Evolutionary conservation across 1,140 invertebrate species (phyloP).

Genomic region (Drosophila malerkotliana): DNA sequence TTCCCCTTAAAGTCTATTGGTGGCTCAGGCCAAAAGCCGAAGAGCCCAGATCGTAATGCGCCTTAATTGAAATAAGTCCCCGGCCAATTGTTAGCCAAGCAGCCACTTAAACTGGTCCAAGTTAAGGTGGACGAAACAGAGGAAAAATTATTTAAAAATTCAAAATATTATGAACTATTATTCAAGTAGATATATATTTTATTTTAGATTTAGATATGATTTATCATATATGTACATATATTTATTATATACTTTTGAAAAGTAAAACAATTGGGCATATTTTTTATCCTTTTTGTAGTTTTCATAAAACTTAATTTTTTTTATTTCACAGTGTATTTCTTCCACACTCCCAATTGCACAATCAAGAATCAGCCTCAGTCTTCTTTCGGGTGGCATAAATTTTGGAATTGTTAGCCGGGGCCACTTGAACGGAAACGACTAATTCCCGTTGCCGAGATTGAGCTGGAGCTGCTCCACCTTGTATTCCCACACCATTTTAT

Average conservation of each 20-base stretch:
- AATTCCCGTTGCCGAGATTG: slow-evolving; percentile 76
- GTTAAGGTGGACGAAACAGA: slow-evolving; percentile 29
- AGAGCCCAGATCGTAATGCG: slow-evolving; percentile 70
- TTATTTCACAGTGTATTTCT: slow-evolving; percentile 11
- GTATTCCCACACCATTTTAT: background rate
- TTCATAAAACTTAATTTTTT: no score
- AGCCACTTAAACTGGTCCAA: slow-evolving; percentile 69
- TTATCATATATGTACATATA: no score
- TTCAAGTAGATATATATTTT: no score
- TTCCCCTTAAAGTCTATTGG: slow-evolving; percentile 50
- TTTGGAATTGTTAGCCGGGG: slow-evolving; percentile 72
- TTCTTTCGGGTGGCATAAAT: slow-evolving; percentile 69
- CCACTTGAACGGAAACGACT: slow-evolving; percentile 77
- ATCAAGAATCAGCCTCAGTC: slow-evolving; percentile 70
- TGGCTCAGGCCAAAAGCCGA: slow-evolving; percentile 40
- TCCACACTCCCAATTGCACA: slow-evolving; percentile 72
- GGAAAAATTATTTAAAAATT: background rate
- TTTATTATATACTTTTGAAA: no score
- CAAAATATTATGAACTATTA: no score
- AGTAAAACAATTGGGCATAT: no score
- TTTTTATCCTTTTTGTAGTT: no score
- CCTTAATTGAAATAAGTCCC: slow-evolving; percentile 83
- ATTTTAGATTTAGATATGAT: no score
- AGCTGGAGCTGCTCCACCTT: slow-evolving; percentile 20
- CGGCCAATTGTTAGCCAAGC: slow-evolving; percentile 70